Base-by-base conservation (phyloP, 1,140 invertebrate genomes). In the Parasteatoda tepidariorum region DNA sequence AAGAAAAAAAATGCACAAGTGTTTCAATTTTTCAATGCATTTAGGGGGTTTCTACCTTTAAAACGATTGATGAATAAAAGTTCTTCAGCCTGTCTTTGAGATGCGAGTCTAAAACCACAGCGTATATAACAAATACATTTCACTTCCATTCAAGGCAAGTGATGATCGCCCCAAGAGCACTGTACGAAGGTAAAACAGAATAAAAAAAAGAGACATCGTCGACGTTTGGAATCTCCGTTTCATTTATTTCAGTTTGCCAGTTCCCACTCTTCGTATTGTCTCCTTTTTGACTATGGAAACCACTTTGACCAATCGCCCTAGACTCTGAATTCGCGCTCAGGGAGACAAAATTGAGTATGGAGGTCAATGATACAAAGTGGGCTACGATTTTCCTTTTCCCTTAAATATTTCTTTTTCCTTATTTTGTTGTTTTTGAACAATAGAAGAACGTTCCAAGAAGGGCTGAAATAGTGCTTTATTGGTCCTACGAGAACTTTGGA, bases 231-330 rank as follows among this genome's bases (percentile, higher is more conserved):
- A n/a, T n/a, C n/a, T n/a, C n/a, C n/a, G 4, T 7, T 57, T 71
- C 68, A 71, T 71, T 57, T 57, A 71, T 71, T 71, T 71, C 68
- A 71, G 68, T 71, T 71, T 71, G n/a, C 7, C 18, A 57, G 18
- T 48, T 48, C 9, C 38, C 38, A 48, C 18, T 48, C 38, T 48
- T 48, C 9, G 9, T 48, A 18, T 48, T 48, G 9, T 48, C 18
- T 48, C 38, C 18, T 48, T 41, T 48, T 31, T 31, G 68, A 71
- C 68, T 71, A 71, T 71, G 68, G 68, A 57, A 71, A 57, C 68
- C 54, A 48, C 38, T 48, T 48, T 48, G 38, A 48, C 38, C 38
- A 48, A 48, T 48, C 38, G 18, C 33, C 66, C 15, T 22, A 9
- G 38, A 48, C 38, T 48, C 18, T 18, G 9, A 48, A 48, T 48